Evolutionary conservation across 2,797 vertebrate species (phyloP).

Genomic region (Hafferia zeledoni): DNA sequence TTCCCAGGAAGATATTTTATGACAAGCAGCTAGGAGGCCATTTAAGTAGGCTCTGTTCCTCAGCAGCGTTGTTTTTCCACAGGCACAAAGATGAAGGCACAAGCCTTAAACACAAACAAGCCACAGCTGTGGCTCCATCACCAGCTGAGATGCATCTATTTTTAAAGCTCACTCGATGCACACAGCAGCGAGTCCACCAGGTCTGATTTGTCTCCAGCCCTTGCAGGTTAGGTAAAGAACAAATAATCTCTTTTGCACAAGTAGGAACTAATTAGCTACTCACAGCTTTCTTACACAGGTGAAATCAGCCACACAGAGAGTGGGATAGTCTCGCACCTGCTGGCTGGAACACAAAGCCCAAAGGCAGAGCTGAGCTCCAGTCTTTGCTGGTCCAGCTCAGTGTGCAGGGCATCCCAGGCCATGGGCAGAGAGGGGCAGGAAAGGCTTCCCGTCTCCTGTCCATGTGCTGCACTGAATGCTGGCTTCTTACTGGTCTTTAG

Average conservation of each 20-base stretch:
- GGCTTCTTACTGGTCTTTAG: not conserved
- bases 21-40: not conserved
- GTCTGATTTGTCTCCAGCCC: not conserved
- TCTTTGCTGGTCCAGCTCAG: not conserved
- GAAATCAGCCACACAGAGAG: not conserved
- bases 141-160: not conserved
- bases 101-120: not conserved
- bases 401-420: no score
- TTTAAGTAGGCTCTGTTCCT: not conserved
- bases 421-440: rapidly evolving
- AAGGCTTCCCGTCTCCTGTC: not conserved
- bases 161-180: not conserved
- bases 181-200: not conserved
- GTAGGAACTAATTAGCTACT: not conserved
- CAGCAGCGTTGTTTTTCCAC: not conserved
- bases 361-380: not conserved
- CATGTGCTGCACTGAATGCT: not conserved
- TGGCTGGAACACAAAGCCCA: not conserved
- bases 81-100: not conserved
- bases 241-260: not conserved
- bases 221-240: not conserved
- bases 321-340: not conserved
- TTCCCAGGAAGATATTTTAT: not conserved
- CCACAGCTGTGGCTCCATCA: not conserved
- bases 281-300: not conserved